Percentiles rank a stretch among this genome's conserved stretches.
phyloP scores from a whole-genome alignment of 2,888 invertebrate genomes.

The Hylaea fasciaria region DNA sequence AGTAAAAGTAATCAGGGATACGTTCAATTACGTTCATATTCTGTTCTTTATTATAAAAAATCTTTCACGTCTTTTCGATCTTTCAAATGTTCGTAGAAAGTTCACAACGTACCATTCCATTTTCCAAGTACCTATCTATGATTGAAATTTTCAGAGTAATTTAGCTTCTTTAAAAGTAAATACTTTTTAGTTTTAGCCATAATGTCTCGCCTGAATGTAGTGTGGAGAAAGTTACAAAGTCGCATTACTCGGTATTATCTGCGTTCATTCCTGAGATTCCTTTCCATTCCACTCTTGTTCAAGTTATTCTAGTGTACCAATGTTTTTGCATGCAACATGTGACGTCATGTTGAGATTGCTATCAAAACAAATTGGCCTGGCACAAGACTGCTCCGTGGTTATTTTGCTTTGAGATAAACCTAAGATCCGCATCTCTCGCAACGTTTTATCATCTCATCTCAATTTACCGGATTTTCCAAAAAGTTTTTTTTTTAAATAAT shows the following conservation, averaged over 20 bases:
- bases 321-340: conserved; percentile 16
- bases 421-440: conserved; percentile 44
- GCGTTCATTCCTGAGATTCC: conserved; percentile 4
- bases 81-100: too few relatives aligned
- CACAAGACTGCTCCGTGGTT: conserved; percentile 38
- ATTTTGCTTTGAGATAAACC: conserved; percentile 46
- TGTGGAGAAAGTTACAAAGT: conserved; percentile 18
- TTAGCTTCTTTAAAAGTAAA: too few relatives aligned
- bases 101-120: too few relatives aligned
- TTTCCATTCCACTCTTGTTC: conserved; percentile 14
- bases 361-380: conserved; percentile 38
- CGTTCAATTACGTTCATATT: too few relatives aligned
- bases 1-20: too few relatives aligned
- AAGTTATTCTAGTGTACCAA: conserved; percentile 25
- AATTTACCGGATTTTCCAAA: not conserved
- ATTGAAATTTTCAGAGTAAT: too few relatives aligned
- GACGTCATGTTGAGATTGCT: conserved; percentile 32
- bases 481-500: too few relatives aligned
- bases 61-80: too few relatives aligned
- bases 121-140: too few relatives aligned
- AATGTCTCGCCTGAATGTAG: conserved; percentile 5
- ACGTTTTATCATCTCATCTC: too few relatives aligned
- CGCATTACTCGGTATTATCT: conserved; percentile 7
- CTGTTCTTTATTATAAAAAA: too few relatives aligned
- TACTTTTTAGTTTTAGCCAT: not conserved